phyloP scores from a whole-genome alignment of 1,140 invertebrate species.

The Scaptomyza graminum region DNA sequence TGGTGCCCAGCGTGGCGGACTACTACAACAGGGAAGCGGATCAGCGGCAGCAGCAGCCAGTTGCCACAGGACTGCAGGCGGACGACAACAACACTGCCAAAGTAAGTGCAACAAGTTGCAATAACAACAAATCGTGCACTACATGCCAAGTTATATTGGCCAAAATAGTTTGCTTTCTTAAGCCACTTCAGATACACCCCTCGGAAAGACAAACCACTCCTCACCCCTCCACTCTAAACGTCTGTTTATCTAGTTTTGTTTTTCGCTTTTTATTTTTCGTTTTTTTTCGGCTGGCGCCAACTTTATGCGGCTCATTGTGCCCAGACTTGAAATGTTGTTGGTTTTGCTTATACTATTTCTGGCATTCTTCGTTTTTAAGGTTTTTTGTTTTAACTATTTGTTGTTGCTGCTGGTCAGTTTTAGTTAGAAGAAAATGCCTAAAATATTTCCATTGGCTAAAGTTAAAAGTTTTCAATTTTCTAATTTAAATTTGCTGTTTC shows the following conservation, averaged over 20 bases:
- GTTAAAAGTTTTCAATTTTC: no score
- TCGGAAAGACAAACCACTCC: neutral
- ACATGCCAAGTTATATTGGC: neutral
- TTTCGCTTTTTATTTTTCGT: slow-evolving; percentile 10
- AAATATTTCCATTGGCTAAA: slow-evolving; percentile 8
- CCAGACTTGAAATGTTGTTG: slow-evolving; percentile 39
- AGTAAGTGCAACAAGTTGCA: slow-evolving; percentile 80
- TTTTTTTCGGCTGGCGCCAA: slow-evolving; percentile 62
- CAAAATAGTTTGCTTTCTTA: neutral
- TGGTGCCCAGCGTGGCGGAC: slow-evolving; percentile 68
- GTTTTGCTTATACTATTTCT: slow-evolving; percentile 17
- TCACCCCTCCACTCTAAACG: neutral
- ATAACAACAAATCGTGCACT: slow-evolving; percentile 2
- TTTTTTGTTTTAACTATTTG: slow-evolving; percentile 13
- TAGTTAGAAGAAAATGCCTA: neutral
- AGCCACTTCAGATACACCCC: neutral
- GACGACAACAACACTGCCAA: slow-evolving; percentile 34
- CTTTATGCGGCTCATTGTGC: slow-evolving; percentile 58
- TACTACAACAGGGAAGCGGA: slow-evolving; percentile 48
- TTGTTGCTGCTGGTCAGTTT: slow-evolving; percentile 38
- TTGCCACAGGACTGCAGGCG: slow-evolving; percentile 33
- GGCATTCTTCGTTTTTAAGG: neutral
- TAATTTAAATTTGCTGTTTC: no score
- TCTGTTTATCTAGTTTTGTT: slow-evolving; percentile 29
- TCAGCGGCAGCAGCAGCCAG: slow-evolving; percentile 23